phyloP scores from a whole-genome alignment of 2,113 vertebrate species.

The Syrrhaptes paradoxus region DNA sequence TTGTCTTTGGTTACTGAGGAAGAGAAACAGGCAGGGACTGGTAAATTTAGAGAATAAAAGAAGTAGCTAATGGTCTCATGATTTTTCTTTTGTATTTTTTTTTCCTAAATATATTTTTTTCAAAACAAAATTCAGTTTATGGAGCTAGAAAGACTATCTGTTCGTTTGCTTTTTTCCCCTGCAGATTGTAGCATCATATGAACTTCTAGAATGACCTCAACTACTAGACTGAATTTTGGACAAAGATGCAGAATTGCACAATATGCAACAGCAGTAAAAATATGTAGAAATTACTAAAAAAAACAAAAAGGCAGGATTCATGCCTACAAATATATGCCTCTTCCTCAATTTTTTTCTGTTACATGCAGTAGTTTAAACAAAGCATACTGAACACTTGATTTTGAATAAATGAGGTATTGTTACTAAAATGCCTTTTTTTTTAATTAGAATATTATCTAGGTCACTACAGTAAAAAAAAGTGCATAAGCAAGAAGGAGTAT shows the following conservation, averaged over 20 bases:
- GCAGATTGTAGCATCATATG: neutral
- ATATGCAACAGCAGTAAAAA: neutral
- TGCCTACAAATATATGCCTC: neutral
- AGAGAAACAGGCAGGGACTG: neutral
- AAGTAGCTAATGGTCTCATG: neutral
- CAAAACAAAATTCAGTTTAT: neutral
- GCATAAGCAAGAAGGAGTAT: constrained; percentile 46
- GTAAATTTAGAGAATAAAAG: neutral
- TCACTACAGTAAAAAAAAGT: constrained; percentile 53
- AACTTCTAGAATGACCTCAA: neutral
- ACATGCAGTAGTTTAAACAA: neutral
- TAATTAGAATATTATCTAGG: constrained; percentile 48
- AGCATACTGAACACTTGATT: neutral
- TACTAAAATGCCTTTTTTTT: constrained; percentile 25
- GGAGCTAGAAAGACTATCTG: neutral
- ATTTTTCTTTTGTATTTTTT: neutral
- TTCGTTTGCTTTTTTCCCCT: neutral
- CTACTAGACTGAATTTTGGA: neutral
- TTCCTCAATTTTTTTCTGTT: neutral
- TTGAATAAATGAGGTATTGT: constrained; percentile 17
- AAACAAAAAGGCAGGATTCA: neutral
- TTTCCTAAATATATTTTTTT: neutral
- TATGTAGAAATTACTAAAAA: neutral
- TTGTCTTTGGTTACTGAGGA: neutral
- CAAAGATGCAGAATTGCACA: neutral